phyloP scores from a whole-genome alignment of 2,888 invertebrate species.

The Cistogaster globosa region DNA sequence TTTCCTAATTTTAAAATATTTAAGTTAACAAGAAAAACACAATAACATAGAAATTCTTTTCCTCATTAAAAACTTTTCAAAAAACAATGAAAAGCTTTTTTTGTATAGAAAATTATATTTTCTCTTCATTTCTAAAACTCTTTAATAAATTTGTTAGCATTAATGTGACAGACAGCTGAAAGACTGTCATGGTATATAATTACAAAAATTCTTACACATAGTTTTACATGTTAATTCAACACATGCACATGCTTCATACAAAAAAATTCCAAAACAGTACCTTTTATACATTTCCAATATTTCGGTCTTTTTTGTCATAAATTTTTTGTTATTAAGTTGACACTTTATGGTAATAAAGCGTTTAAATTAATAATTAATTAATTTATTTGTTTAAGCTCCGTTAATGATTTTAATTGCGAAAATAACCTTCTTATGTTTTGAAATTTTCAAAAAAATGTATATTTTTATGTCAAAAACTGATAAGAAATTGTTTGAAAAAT shows the following conservation, averaged over 20 bases:
- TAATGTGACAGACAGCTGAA: conserved; percentile 48
- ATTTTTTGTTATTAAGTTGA: conserved; percentile 13
- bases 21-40: neutral
- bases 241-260: neutral
- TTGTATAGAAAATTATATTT: conserved; percentile 1
- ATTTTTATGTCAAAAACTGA: no score
- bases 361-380: no score
- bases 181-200: neutral
- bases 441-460: no score
- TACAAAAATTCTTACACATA: no score
- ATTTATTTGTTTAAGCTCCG: no score
- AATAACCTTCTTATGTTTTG: no score
- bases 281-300: neutral
- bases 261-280: neutral
- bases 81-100: conserved; percentile 7
- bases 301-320: conserved; percentile 13
- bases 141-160: conserved; percentile 35
- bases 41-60: neutral
- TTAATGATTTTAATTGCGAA: no score
- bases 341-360: conserved; percentile 15
- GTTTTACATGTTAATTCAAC: neutral
- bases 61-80: neutral
- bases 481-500: no score
- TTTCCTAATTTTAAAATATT: no score
- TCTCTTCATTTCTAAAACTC: conserved; percentile 22